Conservation (phyloP, 2,888 invertebrate species). For the Brachypalpus laphriformis region DNA sequence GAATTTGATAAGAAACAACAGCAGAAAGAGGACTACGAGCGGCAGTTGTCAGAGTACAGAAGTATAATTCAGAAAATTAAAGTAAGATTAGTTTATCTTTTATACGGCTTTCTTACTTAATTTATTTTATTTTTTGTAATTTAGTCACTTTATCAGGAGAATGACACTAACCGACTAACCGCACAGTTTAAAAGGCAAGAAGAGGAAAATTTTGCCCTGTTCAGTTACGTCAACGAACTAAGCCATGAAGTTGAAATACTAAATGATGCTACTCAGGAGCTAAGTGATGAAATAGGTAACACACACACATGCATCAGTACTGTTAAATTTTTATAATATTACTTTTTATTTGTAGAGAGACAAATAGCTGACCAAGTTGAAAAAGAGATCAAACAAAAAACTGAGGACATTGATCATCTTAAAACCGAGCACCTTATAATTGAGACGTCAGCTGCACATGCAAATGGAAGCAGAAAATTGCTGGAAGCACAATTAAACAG, state of each 20-base stretch:
- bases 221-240: constrained; percentile 94
- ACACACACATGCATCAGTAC: not conserved
- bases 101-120: not conserved
- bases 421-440: constrained; percentile 77
- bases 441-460: constrained; percentile 77
- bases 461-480: constrained; percentile 78
- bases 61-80: constrained; percentile 90
- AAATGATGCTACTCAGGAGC: constrained; percentile 86
- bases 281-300: constrained; percentile 86
- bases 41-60: constrained; percentile 89
- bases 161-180: constrained; percentile 87
- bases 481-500: constrained; percentile 77
- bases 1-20: constrained; percentile 88
- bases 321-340: not conserved
- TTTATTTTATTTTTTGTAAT: not conserved
- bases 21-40: constrained; percentile 87
- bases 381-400: constrained; percentile 79
- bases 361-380: constrained; percentile 80
- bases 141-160: constrained; percentile 84
- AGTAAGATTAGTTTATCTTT: constrained; percentile 78
- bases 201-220: constrained; percentile 95
- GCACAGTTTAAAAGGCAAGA: constrained; percentile 92
- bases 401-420: constrained; percentile 80
- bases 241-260: constrained; percentile 91
- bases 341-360: constrained; percentile 76